Base-by-base conservation (phyloP, 92 coral and sea anemone genomes). In the Virgularia gustaviana region DNA sequence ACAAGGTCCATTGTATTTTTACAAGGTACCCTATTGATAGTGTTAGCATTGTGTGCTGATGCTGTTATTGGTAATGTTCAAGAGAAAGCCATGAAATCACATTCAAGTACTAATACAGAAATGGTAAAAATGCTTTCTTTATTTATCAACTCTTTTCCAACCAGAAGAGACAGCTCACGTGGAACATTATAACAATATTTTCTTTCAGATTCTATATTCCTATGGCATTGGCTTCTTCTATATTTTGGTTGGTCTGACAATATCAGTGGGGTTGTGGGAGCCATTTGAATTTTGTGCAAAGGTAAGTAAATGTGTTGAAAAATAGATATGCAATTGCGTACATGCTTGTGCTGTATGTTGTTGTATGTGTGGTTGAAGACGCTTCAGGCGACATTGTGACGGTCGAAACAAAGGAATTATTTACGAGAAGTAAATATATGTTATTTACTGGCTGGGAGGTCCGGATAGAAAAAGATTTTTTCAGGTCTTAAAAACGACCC, bases 21-120 rank as follows among this genome's bases (percentile, higher is more conserved):
- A 25, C 9, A 36, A 92, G 98, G 98, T 42, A 83, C 89, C 9
- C 34, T 94, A 36, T 82, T 94, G 59, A 89, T 94, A 43, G 79
- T 91, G 1, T 32, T 89, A 66, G 99, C 99, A 8, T 64, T 94
- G 41, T 94, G 96, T 74, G 99, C 99, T 15, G 99, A 94, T 80
- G 99, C 99, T 23, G 80, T 94, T n/a, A 94, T 94, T 76, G 99
- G 99, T 16, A 94, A 94, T 63, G 96, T 94, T 7, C 99, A 94
- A 62, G 99, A 94, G 73, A 94, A 89, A 51, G 83, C 96, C 9
- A 89, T 94, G 90, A 94, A 85, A 79, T 72, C 87, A 11, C 77
- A 85, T 57, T 76, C 78, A 56, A 87, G 96, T 43, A 81, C 86
- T 37, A 94, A 87, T 57, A 89, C 94, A 23, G 99, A 94, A 85